phyloP scores from a whole-genome alignment of 2,888 invertebrate species.

The Tineola bisselliella region DNA sequence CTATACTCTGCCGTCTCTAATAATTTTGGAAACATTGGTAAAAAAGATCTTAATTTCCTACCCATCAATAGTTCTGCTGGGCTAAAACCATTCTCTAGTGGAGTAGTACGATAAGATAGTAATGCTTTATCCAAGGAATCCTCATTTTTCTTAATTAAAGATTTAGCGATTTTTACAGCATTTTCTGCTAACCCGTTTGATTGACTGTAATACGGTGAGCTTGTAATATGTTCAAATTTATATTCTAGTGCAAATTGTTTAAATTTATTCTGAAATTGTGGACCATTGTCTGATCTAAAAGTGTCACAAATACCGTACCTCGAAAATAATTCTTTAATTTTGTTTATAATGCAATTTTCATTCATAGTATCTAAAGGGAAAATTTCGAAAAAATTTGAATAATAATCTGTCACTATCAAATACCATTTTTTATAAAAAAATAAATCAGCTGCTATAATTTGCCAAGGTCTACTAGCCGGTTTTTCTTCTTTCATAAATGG shows the following conservation, averaged over 20 bases:
- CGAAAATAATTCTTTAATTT: constrained; percentile 15
- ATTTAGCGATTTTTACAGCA: constrained; percentile 11
- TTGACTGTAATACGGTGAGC: constrained; percentile 8
- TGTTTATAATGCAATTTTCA: background rate
- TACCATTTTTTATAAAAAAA: constrained; percentile 14
- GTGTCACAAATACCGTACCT: constrained; percentile 14
- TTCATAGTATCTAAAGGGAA: constrained; percentile 6
- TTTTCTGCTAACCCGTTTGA: background rate
- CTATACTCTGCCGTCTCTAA: background rate
- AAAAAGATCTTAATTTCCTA: background rate
- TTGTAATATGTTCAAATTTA: background rate
- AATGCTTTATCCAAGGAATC: background rate
- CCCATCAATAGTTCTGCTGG: constrained; percentile 9
- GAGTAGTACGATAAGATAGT: constrained; percentile 4
- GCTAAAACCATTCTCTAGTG: constrained; percentile 2
- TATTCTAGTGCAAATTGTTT: constrained; percentile 11
- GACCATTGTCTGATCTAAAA: constrained; percentile 14
- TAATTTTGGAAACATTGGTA: background rate
- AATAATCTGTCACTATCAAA: constrained; percentile 14
- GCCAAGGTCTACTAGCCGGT: constrained; percentile 1
- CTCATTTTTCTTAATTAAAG: constrained; percentile 7
- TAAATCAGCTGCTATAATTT: constrained; percentile 12
- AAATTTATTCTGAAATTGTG: constrained; percentile 13
- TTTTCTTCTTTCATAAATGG: background rate
- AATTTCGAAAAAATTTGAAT: constrained; percentile 15